Base-by-base conservation (phyloP, 1,140 invertebrate genomes). In the Cotesia typhae region DNA sequence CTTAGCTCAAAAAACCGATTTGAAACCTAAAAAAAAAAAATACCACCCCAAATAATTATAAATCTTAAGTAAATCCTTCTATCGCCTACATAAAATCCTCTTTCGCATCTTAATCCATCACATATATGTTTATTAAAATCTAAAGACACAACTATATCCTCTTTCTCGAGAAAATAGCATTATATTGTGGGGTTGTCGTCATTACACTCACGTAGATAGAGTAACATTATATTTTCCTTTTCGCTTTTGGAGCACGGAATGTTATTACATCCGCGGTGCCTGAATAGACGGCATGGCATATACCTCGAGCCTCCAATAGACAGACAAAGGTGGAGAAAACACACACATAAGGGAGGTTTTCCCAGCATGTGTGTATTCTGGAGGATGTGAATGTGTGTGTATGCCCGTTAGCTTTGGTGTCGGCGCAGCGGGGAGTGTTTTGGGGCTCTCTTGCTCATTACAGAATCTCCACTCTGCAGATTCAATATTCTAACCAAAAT, bases 401-500 rank as follows among this genome's bases (percentile, higher is more conserved):
- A 55, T 17, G 41, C 60, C 70, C 75, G 72, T 76, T 72, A 70
- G 7, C 68, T 20, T 68, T 64, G 70, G 71, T 75, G 72, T 74
- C 71, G 76, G 74, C 74, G 76, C 73, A 72, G 74, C 60, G 77
- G 57, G 36, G 36, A 64, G 28, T 35, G 37, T 36, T 41, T 73
- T 10, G 41, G 41, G 41, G 41, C 70, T 77, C 74, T 64, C 74
- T 63, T 77, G 83, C 84, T 85, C 82, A 83, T 86, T 86, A 86
- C 83, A 82, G 79, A 81, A 78, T 81, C 80, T 81, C 81, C 77
- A 81, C 81, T 81, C 82, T 77, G 81, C 79, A 83, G 84, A 86
- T 86, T 86, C 84, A 86, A 86, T 86, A 86, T 86, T 85, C 85
- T 83, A 86, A 85, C 85, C 84, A 84, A 86, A 85, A 86, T 85